Conservation (phyloP, 2,113 vertebrate genomes). For the Psephotus haematonotus region DNA sequence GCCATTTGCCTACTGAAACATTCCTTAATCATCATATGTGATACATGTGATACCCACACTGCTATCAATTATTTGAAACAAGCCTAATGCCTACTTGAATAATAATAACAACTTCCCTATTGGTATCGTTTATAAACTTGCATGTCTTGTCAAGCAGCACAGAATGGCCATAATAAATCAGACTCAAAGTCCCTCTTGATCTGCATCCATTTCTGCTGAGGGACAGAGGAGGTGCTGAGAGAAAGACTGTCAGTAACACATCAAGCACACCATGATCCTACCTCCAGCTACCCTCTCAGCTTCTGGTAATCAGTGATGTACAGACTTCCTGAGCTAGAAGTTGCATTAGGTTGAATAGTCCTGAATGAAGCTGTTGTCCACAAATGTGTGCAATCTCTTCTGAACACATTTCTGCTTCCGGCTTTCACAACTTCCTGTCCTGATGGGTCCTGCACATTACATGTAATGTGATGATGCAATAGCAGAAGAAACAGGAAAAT, state of each 20-base stretch:
- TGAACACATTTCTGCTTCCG: neutral
- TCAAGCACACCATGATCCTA: neutral
- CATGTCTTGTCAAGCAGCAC: neutral
- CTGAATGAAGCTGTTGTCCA: neutral
- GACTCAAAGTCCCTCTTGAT: neutral
- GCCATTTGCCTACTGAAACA: neutral
- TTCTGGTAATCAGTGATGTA: slow-evolving; percentile 22
- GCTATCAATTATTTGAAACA: neutral
- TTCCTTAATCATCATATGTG: neutral
- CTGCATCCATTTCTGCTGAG: neutral
- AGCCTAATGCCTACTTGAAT: neutral
- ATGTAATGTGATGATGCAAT: neutral
- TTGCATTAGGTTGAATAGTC: neutral
- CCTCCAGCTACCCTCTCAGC: neutral
- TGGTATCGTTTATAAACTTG: neutral
- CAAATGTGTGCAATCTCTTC: neutral
- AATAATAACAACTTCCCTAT: neutral
- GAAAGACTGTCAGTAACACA: neutral
- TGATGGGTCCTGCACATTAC: neutral
- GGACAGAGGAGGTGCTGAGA: neutral
- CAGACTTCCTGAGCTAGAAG: slow-evolving; percentile 41
- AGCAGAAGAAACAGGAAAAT: neutral
- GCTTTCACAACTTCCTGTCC: slow-evolving; percentile 30
- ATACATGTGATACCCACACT: neutral
- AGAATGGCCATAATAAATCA: fast-evolving